Evolutionary conservation across 1,140 invertebrate species (phyloP).

Genomic region (Euura saliciscinereae): DNA sequence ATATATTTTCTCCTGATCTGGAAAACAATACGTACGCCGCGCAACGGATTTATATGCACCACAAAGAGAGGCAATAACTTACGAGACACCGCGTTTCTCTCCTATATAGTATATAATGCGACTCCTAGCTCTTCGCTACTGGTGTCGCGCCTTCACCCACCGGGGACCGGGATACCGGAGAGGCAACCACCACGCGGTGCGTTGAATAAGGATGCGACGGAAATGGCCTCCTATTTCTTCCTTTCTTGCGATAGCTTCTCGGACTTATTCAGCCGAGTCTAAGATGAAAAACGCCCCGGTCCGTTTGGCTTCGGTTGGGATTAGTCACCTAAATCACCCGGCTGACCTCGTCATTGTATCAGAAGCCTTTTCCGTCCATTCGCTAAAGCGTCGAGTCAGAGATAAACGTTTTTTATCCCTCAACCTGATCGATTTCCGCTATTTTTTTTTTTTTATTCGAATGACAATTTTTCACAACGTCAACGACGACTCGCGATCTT

Average conservation of each 20-base stretch:
- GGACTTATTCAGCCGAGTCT: not conserved
- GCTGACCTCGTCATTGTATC: too few relatives aligned
- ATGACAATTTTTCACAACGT: constrained; percentile 3
- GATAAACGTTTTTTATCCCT: not conserved
- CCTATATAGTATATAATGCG: not conserved
- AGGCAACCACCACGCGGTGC: constrained; percentile 20
- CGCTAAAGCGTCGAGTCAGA: not conserved
- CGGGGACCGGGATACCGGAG: too few relatives aligned
- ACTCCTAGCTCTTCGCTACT: too few relatives aligned
- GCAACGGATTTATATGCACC: constrained; percentile 52
- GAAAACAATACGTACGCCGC: constrained; percentile 56
- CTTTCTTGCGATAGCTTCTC: constrained; percentile 22
- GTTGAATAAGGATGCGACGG: constrained; percentile 52
- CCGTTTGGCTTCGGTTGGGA: not conserved
- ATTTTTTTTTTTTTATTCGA: not conserved
- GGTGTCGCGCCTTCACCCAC: too few relatives aligned
- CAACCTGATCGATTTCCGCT: not conserved
- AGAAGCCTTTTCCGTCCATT: not conserved
- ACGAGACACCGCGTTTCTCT: constrained; percentile 28
- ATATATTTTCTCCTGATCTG: constrained; percentile 59
- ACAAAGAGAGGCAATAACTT: constrained; percentile 49
- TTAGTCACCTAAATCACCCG: not conserved
- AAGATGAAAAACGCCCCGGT: constrained; percentile 15
- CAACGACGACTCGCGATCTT: constrained; percentile 6
- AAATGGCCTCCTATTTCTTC: constrained; percentile 46